Conservation (phyloP, 2,888 invertebrate genomes). For the Pseudolycoriella hygida region DNA sequence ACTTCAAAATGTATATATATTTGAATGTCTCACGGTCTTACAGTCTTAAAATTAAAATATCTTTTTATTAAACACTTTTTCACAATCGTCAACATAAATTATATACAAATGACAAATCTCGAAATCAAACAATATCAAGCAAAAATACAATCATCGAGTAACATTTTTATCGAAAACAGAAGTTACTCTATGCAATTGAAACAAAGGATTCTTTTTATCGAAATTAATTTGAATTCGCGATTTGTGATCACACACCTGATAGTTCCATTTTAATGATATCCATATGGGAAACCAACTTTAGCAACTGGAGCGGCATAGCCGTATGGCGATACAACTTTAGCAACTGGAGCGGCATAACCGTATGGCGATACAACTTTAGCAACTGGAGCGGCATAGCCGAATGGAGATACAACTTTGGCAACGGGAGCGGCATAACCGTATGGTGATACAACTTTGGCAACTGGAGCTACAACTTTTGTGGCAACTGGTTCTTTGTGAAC, state of each 20-base stretch:
- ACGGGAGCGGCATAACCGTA: background rate
- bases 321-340: conserved; percentile 17
- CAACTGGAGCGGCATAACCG: conserved; percentile 13
- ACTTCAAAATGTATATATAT: background rate
- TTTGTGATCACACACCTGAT: background rate
- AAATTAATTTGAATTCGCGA: background rate
- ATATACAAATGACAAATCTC: no score
- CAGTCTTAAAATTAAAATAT: conserved; percentile 22
- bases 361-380: conserved; percentile 12
- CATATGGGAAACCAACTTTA: conserved; percentile 10
- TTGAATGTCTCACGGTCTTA: conserved; percentile 21
- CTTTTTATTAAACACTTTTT: background rate
- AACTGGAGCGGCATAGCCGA: background rate
- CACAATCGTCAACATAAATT: background rate
- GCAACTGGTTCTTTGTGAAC: conserved; percentile 33
- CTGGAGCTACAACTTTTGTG: conserved; percentile 25
- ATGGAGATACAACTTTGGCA: background rate
- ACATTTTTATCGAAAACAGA: no score
- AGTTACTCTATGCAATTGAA: no score
- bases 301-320: conserved; percentile 14
- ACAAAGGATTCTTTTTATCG: background rate
- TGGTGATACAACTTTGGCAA: conserved; percentile 14
- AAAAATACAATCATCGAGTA: no score
- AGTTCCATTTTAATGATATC: conserved; percentile 1
- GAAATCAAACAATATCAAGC: no score